A percentile compares a stretch with the other conserved stretches of the same genome.
These are phyloP conservation scores for Diplolepis rosae DNA, from an alignment of 2,888 invertebrate species.

Conservation along the genomic window DNA sequence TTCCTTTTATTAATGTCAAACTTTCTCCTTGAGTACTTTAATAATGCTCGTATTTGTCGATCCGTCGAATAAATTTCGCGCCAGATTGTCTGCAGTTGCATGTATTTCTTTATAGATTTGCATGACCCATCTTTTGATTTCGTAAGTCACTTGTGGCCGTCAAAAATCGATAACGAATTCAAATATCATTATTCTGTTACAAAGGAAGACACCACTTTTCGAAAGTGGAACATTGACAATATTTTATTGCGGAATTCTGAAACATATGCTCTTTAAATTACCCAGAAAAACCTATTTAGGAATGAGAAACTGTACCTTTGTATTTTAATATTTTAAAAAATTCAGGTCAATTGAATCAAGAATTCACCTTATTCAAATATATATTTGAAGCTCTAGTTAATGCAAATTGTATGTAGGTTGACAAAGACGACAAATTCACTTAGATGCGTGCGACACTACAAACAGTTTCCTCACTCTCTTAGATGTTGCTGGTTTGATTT, in stretches of 20 bases:
- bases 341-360: background rate
- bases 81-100: conserved; percentile 34
- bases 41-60: conserved; percentile 40
- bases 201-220: background rate
- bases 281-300: background rate
- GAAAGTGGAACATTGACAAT: background rate
- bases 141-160: conserved; percentile 10
- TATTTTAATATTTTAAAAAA: background rate
- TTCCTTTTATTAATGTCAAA: conserved; percentile 49
- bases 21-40: conserved; percentile 56
- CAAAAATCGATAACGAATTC: background rate
- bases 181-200: background rate
- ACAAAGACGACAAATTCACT: conserved; percentile 18
- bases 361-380: background rate
- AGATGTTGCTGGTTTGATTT: conserved; percentile 5
- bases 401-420: background rate
- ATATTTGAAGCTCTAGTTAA: conserved; percentile 4
- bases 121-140: conserved; percentile 7
- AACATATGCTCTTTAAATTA: too few relatives aligned
- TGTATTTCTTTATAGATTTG: conserved; percentile 21
- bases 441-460: background rate
- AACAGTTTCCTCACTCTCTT: conserved; percentile 6
- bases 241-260: background rate
- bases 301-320: background rate
- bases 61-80: conserved; percentile 39